Base-by-base conservation (phyloP, 2,113 vertebrate species). In the Lagopus muta region DNA sequence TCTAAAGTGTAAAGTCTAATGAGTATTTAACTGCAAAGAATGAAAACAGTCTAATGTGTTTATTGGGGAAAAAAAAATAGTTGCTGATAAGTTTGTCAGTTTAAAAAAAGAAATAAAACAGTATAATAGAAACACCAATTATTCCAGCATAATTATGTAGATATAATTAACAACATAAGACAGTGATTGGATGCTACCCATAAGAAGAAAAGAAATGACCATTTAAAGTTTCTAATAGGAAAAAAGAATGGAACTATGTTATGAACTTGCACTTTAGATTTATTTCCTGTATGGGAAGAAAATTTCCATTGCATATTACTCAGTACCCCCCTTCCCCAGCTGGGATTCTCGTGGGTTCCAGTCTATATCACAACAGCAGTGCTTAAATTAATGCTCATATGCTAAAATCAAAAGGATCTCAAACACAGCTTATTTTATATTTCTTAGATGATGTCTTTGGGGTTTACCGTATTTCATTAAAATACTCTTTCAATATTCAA, bases 21-120 rank as follows among this genome's bases (percentile, higher is more conserved):
- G 66, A 43, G 34, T 71, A 78, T 77, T 89, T 69, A 78, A 72
- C 43, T 43, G 17, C 47, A 87, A 89, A 34, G 32, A 71, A 71
- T 30, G 85, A 72, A 70, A 80, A 16, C 18, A 48, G 61, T 73
- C 11, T 54, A 71, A 16, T 47, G 43, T 13, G 36, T 82, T 87
- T 76, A 76, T 79, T 89, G 54, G 5, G 30, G 14, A 28, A 16
- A 43, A 54, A 30, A 85, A 20, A 57, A 32, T 28, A 36, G 25
- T 73, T 27, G 32, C 2, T 65, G 87, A 71, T 75, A 84, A 86
- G 87, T 34, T 17, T 72, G 87, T 78, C 0, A 0, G 17, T 57
- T 93, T 89, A 65, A 69, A 89, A 89, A 91, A 87, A 66, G 15
- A 89, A 67, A 71, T 52, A 60, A 43, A 79, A 12, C 30, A 81